Evolutionary conservation across 2,113 vertebrate species (phyloP).

Genomic region (Dromaius novaehollandiae): DNA sequence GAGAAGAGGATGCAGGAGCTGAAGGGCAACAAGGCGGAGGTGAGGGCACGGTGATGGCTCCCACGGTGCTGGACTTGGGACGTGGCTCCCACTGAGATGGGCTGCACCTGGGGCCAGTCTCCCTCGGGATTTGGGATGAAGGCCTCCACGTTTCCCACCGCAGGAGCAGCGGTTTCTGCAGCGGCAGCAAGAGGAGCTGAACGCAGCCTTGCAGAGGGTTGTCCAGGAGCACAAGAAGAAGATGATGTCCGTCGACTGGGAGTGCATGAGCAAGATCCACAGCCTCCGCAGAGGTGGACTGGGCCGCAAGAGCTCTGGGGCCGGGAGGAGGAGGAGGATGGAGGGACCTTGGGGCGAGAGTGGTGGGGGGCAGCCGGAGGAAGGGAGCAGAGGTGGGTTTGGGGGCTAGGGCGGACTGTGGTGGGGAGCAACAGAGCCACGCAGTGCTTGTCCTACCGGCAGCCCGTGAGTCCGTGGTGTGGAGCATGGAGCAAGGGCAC

Average conservation of each 20-base stretch:
- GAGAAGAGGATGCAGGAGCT: slow-evolving; percentile 31
- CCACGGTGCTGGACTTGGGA: not conserved
- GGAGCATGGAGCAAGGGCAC: slow-evolving; percentile 76
- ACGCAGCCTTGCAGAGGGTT: slow-evolving; percentile 67
- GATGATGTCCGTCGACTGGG: slow-evolving; percentile 68
- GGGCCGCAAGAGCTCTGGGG: not conserved
- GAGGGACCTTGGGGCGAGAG: too few species aligned
- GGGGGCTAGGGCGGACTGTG: not conserved
- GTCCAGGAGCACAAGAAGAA: slow-evolving; percentile 79
- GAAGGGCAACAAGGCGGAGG: slow-evolving; percentile 67
- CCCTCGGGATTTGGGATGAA: not conserved
- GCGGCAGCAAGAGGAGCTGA: slow-evolving; percentile 76
- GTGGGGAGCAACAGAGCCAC: not conserved
- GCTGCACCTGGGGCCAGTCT: not conserved
- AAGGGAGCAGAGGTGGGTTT: too few species aligned
- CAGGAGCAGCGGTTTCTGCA: slow-evolving; percentile 74
- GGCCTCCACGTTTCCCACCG: rapidly evolving
- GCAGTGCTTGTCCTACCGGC: not conserved
- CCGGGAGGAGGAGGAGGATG: not conserved
- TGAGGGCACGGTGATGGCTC: not conserved
- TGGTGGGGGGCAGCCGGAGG: too few species aligned
- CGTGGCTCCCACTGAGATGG: not conserved
- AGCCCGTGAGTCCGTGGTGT: slow-evolving; percentile 75
- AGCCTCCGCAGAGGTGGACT: slow-evolving; percentile 68
- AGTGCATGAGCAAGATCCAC: slow-evolving; percentile 67